These are phyloP conservation scores for Eremobia ochroleuca DNA, from an alignment of 2,888 invertebrate species.

Conservation along the genomic window DNA sequence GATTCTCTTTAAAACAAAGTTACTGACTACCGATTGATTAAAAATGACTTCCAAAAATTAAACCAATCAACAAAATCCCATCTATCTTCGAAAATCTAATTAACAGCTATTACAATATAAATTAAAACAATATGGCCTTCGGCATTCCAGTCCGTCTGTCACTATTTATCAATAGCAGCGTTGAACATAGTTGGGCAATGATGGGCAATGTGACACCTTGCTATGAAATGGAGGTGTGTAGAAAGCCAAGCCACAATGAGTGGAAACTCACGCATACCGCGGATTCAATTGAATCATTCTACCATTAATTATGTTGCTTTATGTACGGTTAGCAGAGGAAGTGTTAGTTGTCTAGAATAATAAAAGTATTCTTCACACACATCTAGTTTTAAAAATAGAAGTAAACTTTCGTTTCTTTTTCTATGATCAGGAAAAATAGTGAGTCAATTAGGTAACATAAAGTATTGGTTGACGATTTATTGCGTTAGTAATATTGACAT, in stretches of 20 bases:
- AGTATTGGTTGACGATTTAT: background rate
- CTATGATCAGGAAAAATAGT: background rate
- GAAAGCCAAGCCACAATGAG: conserved; percentile 86
- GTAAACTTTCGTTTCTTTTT: too few species aligned
- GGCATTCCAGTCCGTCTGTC: conserved; percentile 63
- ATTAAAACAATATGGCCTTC: conserved; percentile 64
- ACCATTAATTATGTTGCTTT: conserved; percentile 80
- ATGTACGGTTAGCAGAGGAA: conserved; percentile 74
- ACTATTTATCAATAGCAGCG: conserved; percentile 53
- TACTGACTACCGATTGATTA: background rate
- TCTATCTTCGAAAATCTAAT: conserved; percentile 58
- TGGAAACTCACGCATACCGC: conserved; percentile 85
- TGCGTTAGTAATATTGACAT: background rate
- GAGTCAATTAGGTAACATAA: background rate
- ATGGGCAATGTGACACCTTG: conserved; percentile 87
- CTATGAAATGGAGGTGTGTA: conserved; percentile 67
- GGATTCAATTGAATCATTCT: conserved; percentile 87
- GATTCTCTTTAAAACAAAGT: background rate
- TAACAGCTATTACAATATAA: conserved; percentile 61
- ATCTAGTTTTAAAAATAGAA: background rate
- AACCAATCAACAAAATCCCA: conserved; percentile 41
- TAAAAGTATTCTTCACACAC: background rate
- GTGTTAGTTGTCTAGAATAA: too few species aligned
- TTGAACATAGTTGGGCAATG: conserved; percentile 54
- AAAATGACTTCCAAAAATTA: conserved; percentile 9